Evolutionary conservation across 2,797 vertebrate genomes (phyloP), one percentile per base, ranked within the genome.

Genomic region (Parotocinclus haroldoi): DNA sequence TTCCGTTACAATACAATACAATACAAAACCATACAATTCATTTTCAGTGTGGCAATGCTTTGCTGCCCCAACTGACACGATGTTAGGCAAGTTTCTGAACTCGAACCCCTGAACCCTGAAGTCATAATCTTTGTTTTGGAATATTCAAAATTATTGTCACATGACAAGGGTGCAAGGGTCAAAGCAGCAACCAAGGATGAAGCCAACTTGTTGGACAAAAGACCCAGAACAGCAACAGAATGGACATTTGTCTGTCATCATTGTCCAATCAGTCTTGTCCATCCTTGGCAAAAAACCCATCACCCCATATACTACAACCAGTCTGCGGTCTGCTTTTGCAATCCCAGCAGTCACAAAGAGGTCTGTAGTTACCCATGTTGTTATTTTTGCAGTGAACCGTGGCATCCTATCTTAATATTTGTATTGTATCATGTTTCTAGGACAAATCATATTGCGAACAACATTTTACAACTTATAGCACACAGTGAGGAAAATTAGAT

Each of bases 151-250:
- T 79, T 79, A 81, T 84, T 58, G 75, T 80, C 78, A 76, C 48
- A 44, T 69, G 78, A 82, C 83, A 83, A 82, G 55, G 57, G 77
- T 78, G 71, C 79, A 81, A 82, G 87, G 85, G 87, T 82, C 37
- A 64, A 81, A 92, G 90, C 90, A 92, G 90, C 90, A 88, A 91
- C 89, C 89, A 72, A 81, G 85, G 85, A 82, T 83, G 85, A 89
- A 89, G 82, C 68, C 44, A 69, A 88, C 89, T 78, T 79, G 77
- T 68, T 64, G 79, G 77, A 38, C 75, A 78, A 52, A 58, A 73
- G 66, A 74, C 19, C 18, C 16, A 17, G n/a, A 27, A 56, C 39
- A 55, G 16, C 56, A 49, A 44, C 27, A n/a, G 58, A 57, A 57
- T 7, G 53, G 39, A 75, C 27, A 69, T 59, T 52, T 13, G 62